Evolutionary conservation across 1,140 invertebrate species (phyloP), one percentile per base, ranked within the genome.

Genomic region (Stegodyphus mimosarum): DNA sequence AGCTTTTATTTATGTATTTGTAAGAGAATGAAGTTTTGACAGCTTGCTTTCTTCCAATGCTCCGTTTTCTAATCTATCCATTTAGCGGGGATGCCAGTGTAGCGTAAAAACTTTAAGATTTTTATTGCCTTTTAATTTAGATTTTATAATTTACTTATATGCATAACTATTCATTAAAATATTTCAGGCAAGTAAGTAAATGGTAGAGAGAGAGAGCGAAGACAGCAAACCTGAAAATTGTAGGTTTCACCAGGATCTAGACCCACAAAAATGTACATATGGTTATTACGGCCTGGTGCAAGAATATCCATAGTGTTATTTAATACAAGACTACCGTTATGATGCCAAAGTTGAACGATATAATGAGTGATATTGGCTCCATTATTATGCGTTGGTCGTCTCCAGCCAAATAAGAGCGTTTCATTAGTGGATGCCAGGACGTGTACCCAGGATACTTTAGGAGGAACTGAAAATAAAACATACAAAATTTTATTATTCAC

Each of bases 361-460:
- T 88, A 88, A 75, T 87, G 87, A 64, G 83, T 86, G 52, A 88
- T 88, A 60, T 80, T 81, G 48, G 87, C 87, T 17, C 87, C 87
- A 63, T 87, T 88, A 64, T 88, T 78, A 70, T 87, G 87, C 9
- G 64, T 84, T 15, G 87, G 87, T 69, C 87, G 75, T 78, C 85
- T 79, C 87, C 87, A 88, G 18, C 86, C 87, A 73, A 88, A 88
- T 15, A 88, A 52, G 7, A 88, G 83, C 9, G 87, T 88, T 75
- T 88, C 83, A 75, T 88, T 88, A 18, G 87, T 88, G 5, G 87
- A 85, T 11, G 87, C 87, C 17, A 88, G 73, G 5, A 87, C 76
- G 75, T 88, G 87, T 15, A 88, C 78, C 83, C 85, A 86, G 18
- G 86, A 87, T n/a, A 88, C 87, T 75, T 87, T 87, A 15, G 87